Conservation (phyloP, 2,888 invertebrate genomes). For the Vanessa cardui region DNA sequence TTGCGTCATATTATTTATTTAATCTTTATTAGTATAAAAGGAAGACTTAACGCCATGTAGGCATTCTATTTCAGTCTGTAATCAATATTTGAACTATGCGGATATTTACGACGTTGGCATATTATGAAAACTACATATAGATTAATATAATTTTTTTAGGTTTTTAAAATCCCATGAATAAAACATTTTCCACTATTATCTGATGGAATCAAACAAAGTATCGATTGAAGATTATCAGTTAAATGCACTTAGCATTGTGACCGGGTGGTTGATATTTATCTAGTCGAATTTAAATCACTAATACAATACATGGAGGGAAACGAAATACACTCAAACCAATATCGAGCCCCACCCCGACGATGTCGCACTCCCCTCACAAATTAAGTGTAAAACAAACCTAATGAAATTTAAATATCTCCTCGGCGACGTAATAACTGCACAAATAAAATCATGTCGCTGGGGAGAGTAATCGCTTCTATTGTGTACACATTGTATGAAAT, state of each 20-base stretch:
- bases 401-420: constrained; percentile 83
- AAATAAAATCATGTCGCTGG: constrained; percentile 81
- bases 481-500: constrained; percentile 73
- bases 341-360: constrained; percentile 71
- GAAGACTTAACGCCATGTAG: too few relatives aligned
- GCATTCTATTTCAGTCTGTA: too few relatives aligned
- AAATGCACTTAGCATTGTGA: constrained; percentile 33
- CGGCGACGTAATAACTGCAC: constrained; percentile 79
- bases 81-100: too few relatives aligned
- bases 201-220: not conserved
- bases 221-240: constrained; percentile 28
- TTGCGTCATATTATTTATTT: too few relatives aligned
- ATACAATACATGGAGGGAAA: constrained; percentile 67
- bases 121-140: too few relatives aligned
- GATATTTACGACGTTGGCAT: too few relatives aligned
- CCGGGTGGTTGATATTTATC: constrained; percentile 63
- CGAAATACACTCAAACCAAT: constrained; percentile 68
- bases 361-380: constrained; percentile 76
- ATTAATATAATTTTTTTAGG: too few relatives aligned
- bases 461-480: constrained; percentile 79
- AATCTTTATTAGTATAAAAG: too few relatives aligned
- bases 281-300: constrained; percentile 74
- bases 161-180: not conserved
- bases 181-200: not conserved
- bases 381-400: constrained; percentile 84